Base-by-base conservation (phyloP, 2,113 vertebrate species). In the Takifugu bimaculatus region DNA sequence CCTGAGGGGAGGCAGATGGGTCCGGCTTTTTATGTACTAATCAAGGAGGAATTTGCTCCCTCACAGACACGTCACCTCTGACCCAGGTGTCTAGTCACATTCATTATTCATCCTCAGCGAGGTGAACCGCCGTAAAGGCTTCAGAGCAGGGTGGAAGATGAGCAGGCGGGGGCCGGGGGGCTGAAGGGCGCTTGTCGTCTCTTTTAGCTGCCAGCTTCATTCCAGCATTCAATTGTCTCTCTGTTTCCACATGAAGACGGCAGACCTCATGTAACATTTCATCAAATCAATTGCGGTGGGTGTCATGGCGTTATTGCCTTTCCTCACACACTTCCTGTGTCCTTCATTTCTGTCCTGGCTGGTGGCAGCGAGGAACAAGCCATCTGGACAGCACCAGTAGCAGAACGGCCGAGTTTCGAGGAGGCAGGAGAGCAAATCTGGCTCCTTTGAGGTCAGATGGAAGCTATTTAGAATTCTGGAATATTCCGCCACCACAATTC, bases 1-100 rank as follows among this genome's bases (percentile, higher is more conserved):
- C 81, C 78, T 58, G 78, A 76, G 68, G 71, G 74, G 79, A 83
- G 80, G 85, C 90, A 90, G 89, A 89, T 89, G 89, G 87, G 80
- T 72, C 60, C 72, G 63, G 72, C 79, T 87, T 90, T 90, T 90
- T 88, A 85, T 87, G 87, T 88, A 87, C 87, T 88, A 90, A 91
- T 91, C 90, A 88, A 88, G 88, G 80, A 88, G 87, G 89, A 90
- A 88, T 89, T 87, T 85, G 85, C 84, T 90, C 86, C 82, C 88
- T 85, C 86, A 87, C 87, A 91, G 88, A 90, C 85, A 88, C 66
- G 68, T 79, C 85, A 88, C 87, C 90, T 84, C 73, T 87, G 89
- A 90, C 90, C 89, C 79, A 12, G 35, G 79, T 65, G 72, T 88
- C 87, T 87, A 77, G 85, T 89, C 87, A 77, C 83, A 90, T 91